Base-by-base conservation (phyloP, 2,888 invertebrate species). In the Zaprionus lineosus region DNA sequence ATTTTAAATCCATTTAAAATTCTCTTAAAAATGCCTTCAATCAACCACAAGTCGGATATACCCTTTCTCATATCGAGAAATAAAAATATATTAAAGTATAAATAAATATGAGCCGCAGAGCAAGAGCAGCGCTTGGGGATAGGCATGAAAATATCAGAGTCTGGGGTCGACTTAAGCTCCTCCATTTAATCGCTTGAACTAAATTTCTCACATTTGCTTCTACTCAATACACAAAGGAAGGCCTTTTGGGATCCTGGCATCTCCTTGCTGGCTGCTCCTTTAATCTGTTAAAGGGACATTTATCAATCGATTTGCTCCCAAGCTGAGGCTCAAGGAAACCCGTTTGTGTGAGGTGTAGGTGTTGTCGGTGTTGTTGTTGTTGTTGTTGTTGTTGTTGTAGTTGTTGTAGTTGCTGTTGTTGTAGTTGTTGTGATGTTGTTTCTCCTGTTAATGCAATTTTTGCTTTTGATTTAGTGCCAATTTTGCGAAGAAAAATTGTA, bases 381-480 rank as follows among this genome's bases (percentile, higher is more conserved):
- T 47, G 34, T 51, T 31, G 26, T 31, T 34, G 40, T 39, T 36
- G 46, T 53, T 41, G 24, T n/a, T 24, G 2, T 24, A 24, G 6
- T 24, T 24, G 2, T 24, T 28, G 58, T 37, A 29, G 29, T 37
- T 21, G 46, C 18, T 26, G 29, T 40, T 39, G 33, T 31, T 47
- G 39, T 50, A 28, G 15, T 31, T 7, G 6, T 26, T 29, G 28
- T 29, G n/a, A n/a, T n/a, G n/a, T n/a, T n/a, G n/a, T n/a, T n/a
- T n/a, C n/a, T n/a, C n/a, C n/a, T n/a, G n/a, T n/a, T n/a, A n/a
- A 26, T 46, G 46, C 46, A 58, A 47, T 51, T 58, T 40, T 9
- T 55, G 64, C 74, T 81, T n/a, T 82, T 81, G 79, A 84, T 81
- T 81, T 81, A 81, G 78, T 78, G 85, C 67, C 85, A 81, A 84